These are phyloP conservation scores for Hylomyscus alleni DNA, from an alignment of 2,797 vertebrate genomes.

Conservation along the genomic window DNA sequence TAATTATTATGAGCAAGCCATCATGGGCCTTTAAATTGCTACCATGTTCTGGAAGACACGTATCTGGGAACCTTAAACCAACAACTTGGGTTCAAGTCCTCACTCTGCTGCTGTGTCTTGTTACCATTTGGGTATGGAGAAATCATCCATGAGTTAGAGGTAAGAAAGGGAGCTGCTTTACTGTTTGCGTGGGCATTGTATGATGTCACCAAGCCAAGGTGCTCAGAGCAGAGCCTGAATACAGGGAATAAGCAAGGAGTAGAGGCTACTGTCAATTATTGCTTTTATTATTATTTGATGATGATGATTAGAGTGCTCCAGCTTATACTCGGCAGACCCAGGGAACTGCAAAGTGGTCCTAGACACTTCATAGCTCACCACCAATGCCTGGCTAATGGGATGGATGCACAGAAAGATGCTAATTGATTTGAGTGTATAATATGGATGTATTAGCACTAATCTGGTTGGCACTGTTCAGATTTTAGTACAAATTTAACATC, in stretches of 20 bases:
- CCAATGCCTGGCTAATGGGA: background rate
- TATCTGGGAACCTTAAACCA: slow-evolving; percentile 48
- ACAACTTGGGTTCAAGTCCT: background rate
- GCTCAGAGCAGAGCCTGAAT: background rate
- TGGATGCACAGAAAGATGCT: background rate
- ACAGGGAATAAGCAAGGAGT: background rate
- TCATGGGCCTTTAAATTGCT: slow-evolving; percentile 84
- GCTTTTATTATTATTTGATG: background rate
- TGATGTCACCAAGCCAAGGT: background rate
- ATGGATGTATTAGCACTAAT: background rate
- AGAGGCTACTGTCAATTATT: background rate
- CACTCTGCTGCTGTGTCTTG: background rate
- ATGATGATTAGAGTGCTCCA: background rate
- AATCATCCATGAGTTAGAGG: background rate
- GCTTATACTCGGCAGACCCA: background rate
- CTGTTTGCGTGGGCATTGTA: background rate
- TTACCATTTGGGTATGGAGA: background rate
- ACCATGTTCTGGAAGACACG: slow-evolving; percentile 82
- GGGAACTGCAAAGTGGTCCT: slow-evolving; percentile 4
- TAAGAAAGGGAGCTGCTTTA: background rate
- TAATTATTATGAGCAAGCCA: slow-evolving; percentile 87
- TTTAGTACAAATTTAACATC: slow-evolving; percentile 34
- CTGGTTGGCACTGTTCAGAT: background rate
- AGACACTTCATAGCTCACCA: slow-evolving; percentile 1
- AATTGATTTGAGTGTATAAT: background rate